A percentile compares a stretch with the other conserved stretches of the same genome.
phyloP scores from a whole-genome alignment of 2,113 vertebrate genomes.

The Myotis brandtii region DNA sequence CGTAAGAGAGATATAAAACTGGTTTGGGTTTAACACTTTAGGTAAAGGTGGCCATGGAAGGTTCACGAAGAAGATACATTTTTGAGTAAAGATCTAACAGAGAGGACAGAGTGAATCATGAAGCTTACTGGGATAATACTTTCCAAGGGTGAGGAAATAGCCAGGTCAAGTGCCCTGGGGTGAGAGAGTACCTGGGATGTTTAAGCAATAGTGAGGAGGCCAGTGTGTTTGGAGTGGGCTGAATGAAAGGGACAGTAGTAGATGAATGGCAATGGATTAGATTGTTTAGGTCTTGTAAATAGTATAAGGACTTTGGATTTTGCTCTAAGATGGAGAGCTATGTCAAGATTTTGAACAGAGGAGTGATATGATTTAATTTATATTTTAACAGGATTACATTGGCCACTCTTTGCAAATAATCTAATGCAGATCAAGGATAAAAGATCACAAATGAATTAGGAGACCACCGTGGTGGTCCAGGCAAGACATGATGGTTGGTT shows the following conservation, averaged over 20 bases:
- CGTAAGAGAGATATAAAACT: background rate
- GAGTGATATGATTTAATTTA: background rate
- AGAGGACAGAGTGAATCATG: background rate
- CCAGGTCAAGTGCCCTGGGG: background rate
- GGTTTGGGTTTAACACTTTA: background rate
- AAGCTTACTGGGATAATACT: background rate
- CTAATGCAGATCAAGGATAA: constrained; percentile 2
- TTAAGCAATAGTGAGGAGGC: background rate
- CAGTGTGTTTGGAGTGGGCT: background rate
- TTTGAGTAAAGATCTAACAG: constrained; percentile 10
- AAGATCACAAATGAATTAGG: background rate
- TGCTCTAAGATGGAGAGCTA: background rate
- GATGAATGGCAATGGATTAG: background rate
- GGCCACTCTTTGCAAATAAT: background rate
- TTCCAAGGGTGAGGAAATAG: background rate
- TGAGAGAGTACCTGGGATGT: background rate
- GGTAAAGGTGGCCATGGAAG: background rate
- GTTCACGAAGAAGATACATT: background rate
- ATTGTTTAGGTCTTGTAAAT: background rate
- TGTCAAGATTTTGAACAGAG: background rate
- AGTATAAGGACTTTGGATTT: background rate
- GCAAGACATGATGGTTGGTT: background rate
- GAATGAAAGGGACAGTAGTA: background rate
- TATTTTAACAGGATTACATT: background rate
- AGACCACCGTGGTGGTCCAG: background rate